Base-by-base conservation (phyloP, 1,140 invertebrate species). In the Drosophila lowei region DNA sequence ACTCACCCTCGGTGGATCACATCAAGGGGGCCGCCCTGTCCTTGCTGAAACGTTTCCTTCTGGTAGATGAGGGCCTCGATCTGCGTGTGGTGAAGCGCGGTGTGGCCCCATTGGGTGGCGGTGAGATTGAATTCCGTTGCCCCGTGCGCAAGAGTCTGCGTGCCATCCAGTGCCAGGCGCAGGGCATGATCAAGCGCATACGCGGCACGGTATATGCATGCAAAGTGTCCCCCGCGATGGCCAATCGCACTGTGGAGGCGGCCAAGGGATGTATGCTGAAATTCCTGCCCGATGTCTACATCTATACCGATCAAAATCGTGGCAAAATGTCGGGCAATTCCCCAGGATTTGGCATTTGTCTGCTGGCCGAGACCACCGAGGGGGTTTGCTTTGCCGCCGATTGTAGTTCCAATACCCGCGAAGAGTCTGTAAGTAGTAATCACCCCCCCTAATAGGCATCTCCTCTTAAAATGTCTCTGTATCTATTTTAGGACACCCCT, bases 231-330 rank as follows among this genome's bases (percentile, higher is more conserved):
- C 98, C 98, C 38, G 95, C 95, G 1, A 95, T 98, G 81, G 95
- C 96, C 3, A 99, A 98, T 92, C 93, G 98, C 86, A 95, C 99
- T 70, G 96, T 99, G 13, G 98, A 99, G 84, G 93, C 96, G 13
- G 96, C 98, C 5, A 99, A 99, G 93, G 96, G 96, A 54, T 94
- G 97, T 6, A 94, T 99, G 79, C 93, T 98, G 2, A 96, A 98
- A 48, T 99, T 97, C 91, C 89, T 99, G 30, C 96, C 98, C 8
- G 98, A 99, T 93, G 95, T 99, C 57, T 99, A 98, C 89, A 97
- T 99, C 71, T 95, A 96, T 84, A 96, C 97, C 15, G 98, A 99
- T 93, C 97, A 98, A 91, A 94, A 95, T 83, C 95, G 96, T 91
- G 97, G 98, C 23, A 93, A 94, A 59, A 93, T 95, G 68, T 95